A percentile compares a stretch with the other conserved stretches of the same genome.
These are phyloP conservation scores for Morus bassanus DNA, from an alignment of 2,797 vertebrate genomes.

Conservation along the genomic window DNA sequence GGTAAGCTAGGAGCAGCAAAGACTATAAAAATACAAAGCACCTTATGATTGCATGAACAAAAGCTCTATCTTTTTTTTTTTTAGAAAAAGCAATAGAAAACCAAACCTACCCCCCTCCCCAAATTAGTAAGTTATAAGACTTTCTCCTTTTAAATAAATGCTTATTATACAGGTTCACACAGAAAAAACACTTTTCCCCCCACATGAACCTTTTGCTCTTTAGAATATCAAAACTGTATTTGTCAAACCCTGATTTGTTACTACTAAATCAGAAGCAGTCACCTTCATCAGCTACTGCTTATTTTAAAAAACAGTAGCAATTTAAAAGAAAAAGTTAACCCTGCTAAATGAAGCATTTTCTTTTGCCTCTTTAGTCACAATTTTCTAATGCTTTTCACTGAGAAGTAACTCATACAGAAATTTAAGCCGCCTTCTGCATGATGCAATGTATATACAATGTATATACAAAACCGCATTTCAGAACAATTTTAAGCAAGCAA, in stretches of 20 bases:
- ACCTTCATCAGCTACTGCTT: neutral
- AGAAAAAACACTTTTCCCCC: neutral
- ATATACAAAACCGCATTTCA: neutral
- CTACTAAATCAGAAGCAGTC: neutral
- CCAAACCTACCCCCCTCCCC: neutral
- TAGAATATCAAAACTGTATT: neutral
- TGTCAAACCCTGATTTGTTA: neutral
- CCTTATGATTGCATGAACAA: constrained; percentile 74
- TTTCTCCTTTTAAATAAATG: neutral
- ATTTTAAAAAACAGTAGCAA: neutral
- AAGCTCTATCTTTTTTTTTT: constrained; percentile 42
- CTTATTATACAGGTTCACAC: neutral
- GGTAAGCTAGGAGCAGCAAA: constrained; percentile 92
- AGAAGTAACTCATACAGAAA: constrained; percentile 6
- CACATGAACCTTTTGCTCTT: neutral
- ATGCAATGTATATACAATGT: too few species aligned
- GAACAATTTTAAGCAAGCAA: neutral
- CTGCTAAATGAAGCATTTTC: constrained; percentile 4
- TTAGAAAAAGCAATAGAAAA: neutral
- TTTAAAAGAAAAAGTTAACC: neutral
- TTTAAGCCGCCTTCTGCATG: neutral
- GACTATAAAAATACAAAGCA: constrained; percentile 85
- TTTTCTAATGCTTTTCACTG: constrained; percentile 3
- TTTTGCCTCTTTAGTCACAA: constrained; percentile 3
- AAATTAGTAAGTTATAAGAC: constrained; percentile 43